Conservation (phyloP, 2,113 vertebrate genomes). For the Megaleporinus macrocephalus region DNA sequence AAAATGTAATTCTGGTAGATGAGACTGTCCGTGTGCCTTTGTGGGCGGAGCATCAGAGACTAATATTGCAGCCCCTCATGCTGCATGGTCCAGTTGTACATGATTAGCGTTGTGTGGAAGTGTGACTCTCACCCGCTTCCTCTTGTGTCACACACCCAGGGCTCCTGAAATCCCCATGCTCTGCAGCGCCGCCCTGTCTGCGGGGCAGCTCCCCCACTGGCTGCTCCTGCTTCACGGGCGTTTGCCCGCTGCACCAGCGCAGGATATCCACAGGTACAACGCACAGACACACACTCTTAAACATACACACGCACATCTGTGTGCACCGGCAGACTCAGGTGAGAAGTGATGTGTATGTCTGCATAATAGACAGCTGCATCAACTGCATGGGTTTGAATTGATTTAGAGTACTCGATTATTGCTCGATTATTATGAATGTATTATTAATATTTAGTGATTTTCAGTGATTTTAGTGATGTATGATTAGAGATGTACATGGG, state of each 20-base stretch:
- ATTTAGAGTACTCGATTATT: too few relatives aligned
- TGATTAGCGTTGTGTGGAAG: slow-evolving; percentile 22
- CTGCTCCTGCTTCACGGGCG: slow-evolving; percentile 58
- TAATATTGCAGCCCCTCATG: not conserved
- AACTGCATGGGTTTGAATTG: too few relatives aligned
- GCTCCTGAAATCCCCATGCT: slow-evolving; percentile 62
- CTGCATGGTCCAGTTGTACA: not conserved
- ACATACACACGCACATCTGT: slow-evolving; percentile 1
- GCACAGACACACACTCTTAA: slow-evolving; percentile 16
- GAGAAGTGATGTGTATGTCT: not conserved
- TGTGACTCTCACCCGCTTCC: slow-evolving; percentile 34
- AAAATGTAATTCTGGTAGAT: not conserved
- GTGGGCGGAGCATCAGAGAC: too few relatives aligned
- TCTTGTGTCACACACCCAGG: slow-evolving; percentile 56
- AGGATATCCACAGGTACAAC: slow-evolving; percentile 60
- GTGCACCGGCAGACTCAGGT: not conserved
- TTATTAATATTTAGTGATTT: too few relatives aligned
- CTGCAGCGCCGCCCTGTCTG: slow-evolving; percentile 52
- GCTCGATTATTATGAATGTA: too few relatives aligned
- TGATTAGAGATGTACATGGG: too few relatives aligned
- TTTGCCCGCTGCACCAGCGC: slow-evolving; percentile 59
- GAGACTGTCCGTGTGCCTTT: not conserved
- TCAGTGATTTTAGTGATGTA: too few relatives aligned
- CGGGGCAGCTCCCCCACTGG: slow-evolving; percentile 51
- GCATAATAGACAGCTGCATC: too few relatives aligned